Evolutionary conservation across 2,888 invertebrate species (phyloP).

Genomic region (Drosophila limbata): DNA sequence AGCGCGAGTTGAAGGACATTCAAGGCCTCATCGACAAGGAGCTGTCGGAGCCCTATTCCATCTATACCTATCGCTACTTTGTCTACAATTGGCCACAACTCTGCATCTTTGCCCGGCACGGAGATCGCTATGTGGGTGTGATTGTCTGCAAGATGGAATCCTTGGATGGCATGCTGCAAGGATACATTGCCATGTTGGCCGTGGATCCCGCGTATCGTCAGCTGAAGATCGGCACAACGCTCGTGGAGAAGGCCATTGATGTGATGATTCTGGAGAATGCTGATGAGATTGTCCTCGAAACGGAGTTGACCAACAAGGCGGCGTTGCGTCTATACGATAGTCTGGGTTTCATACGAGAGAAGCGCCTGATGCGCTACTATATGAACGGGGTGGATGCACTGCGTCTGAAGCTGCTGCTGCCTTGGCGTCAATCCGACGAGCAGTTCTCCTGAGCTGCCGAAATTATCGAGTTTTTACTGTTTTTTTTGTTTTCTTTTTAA

Average conservation of each 20-base stretch:
- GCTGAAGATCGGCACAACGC: conserved; percentile 49
- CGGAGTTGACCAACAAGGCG: conserved; percentile 98
- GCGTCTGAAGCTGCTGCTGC: conserved; percentile 96
- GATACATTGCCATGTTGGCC: conserved; percentile 71
- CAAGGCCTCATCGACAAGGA: conserved; percentile 50
- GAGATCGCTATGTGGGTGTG: conserved; percentile 62
- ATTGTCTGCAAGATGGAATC: conserved; percentile 61
- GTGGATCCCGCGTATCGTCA: conserved; percentile 63
- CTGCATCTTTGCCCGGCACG: conserved; percentile 60
- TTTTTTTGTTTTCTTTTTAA: background rate
- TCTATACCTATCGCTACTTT: conserved; percentile 73
- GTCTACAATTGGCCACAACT: conserved; percentile 70
- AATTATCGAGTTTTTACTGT: background rate
- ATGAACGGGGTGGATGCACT: conserved; percentile 99
- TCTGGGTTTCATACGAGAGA: conserved; percentile 98
- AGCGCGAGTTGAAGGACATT: conserved; percentile 50
- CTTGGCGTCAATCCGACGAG: conserved; percentile 74
- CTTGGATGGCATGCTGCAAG: conserved; percentile 3
- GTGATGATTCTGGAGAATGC: conserved; percentile 97
- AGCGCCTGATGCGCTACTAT: conserved; percentile 98
- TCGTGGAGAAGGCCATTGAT: conserved; percentile 85
- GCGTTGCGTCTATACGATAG: conserved; percentile 98
- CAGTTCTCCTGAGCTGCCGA: background rate
- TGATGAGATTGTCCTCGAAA: conserved; percentile 99
- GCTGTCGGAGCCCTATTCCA: conserved; percentile 70